Percentiles rank a stretch among this genome's conserved stretches.
phyloP scores from a whole-genome alignment of 1,140 invertebrate genomes.

The Ganaspis sp. region DNA sequence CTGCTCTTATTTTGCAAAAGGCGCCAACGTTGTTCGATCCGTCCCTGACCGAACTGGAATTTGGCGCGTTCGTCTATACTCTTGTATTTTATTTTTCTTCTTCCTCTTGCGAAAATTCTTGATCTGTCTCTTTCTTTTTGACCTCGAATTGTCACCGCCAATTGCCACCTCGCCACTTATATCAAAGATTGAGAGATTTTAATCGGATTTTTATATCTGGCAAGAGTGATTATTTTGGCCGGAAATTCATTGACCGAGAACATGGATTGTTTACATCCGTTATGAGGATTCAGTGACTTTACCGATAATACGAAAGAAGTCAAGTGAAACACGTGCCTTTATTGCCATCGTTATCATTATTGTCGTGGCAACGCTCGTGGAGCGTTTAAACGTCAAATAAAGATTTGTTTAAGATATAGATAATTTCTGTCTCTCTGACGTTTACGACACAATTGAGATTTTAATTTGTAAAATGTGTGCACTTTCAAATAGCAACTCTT shows the following conservation, averaged over 20 bases:
- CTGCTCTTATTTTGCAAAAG: neutral
- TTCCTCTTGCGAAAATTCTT: neutral
- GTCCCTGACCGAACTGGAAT: neutral
- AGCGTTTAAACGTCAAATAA: constrained; percentile 9
- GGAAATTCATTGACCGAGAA: neutral
- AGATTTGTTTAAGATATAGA: constrained; percentile 23
- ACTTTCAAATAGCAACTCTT: neutral
- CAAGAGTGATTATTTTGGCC: neutral
- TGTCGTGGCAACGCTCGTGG: neutral
- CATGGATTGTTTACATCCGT: neutral
- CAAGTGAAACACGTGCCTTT: constrained; percentile 12
- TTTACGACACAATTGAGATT: neutral
- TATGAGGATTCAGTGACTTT: neutral
- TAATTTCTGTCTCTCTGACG: constrained; percentile 10
- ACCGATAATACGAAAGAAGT: neutral
- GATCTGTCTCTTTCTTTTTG: neutral
- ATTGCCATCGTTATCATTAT: constrained; percentile 17
- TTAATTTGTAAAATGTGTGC: neutral
- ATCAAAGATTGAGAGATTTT: neutral
- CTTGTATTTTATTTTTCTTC: constrained; percentile 11
- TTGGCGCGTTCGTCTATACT: neutral
- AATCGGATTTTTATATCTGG: neutral
- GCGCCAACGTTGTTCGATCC: constrained; percentile 2
- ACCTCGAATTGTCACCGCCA: too few species aligned
- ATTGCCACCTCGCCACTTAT: neutral